A percentile compares a stretch with the other conserved stretches of the same genome.
These are phyloP conservation scores for Leucoraja erinaceus DNA, from an alignment of 2,113 vertebrate species.

Conservation along the genomic window DNA sequence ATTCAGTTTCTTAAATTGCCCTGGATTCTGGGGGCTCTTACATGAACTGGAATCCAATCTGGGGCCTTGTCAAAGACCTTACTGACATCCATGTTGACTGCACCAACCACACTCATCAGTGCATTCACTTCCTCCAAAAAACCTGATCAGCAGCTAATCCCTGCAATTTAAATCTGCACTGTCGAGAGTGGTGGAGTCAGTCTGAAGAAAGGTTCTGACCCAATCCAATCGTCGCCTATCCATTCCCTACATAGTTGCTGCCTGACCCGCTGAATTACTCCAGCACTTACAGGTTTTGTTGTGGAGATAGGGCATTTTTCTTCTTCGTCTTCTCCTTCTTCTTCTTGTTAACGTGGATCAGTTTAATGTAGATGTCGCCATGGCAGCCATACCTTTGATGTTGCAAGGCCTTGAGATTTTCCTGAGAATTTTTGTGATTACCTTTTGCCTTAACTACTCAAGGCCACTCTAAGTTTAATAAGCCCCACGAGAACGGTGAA, in stretches of 20 bases:
- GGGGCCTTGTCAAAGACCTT: too few relatives aligned
- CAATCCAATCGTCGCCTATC: too few relatives aligned
- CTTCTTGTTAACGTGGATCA: neutral
- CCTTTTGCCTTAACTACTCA: neutral
- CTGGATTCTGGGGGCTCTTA: too few relatives aligned
- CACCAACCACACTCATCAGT: too few relatives aligned
- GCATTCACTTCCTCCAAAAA: neutral
- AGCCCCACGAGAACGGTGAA: neutral
- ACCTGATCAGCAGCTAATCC: neutral
- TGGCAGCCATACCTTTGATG: neutral
- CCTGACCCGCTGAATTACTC: too few relatives aligned
- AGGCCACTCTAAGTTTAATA: neutral
- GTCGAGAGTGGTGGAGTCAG: neutral
- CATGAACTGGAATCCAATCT: too few relatives aligned
- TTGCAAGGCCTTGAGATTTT: neutral
- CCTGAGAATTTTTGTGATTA: neutral
- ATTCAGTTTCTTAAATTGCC: too few relatives aligned
- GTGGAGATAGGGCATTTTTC: too few relatives aligned
- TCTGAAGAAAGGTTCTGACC: too few relatives aligned
- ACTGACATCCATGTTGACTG: too few relatives aligned
- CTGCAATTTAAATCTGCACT: neutral
- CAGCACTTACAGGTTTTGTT: too few relatives aligned
- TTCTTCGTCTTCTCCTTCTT: neutral
- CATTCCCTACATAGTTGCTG: too few relatives aligned
- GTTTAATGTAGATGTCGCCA: neutral